Evolutionary conservation across 2,113 vertebrate genomes (phyloP).

Genomic region (Accipiter virgatus): DNA sequence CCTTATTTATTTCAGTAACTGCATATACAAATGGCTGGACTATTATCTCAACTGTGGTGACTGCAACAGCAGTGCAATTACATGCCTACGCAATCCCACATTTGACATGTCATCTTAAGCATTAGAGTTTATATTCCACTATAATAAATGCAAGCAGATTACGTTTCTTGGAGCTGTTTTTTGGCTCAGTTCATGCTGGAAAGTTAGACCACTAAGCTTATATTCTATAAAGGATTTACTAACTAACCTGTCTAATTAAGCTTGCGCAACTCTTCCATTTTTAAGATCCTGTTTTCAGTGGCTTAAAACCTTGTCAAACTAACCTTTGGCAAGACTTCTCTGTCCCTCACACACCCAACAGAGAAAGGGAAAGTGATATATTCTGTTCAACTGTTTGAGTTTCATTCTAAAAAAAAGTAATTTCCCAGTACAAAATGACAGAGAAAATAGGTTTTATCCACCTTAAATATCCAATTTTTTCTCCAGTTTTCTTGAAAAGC

Average conservation of each 20-base stretch:
- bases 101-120: background rate
- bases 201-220: background rate
- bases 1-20: background rate
- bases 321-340: background rate
- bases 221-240: conserved; percentile 9
- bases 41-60: background rate
- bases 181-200: background rate
- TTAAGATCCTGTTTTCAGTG: background rate
- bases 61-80: background rate
- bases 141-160: background rate
- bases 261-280: conserved; percentile 24
- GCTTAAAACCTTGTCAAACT: background rate
- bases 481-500: background rate
- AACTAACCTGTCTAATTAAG: background rate
- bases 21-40: background rate
- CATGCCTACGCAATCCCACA: rapidly evolving
- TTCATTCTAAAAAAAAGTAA: background rate
- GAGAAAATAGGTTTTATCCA: background rate
- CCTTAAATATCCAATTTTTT: background rate
- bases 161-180: conserved; percentile 5
- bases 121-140: background rate
- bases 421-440: background rate
- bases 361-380: background rate
- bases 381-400: background rate
- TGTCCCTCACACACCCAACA: background rate